Conservation (phyloP, 2,888 invertebrate species). For the Hydrotaea diabolus region DNA sequence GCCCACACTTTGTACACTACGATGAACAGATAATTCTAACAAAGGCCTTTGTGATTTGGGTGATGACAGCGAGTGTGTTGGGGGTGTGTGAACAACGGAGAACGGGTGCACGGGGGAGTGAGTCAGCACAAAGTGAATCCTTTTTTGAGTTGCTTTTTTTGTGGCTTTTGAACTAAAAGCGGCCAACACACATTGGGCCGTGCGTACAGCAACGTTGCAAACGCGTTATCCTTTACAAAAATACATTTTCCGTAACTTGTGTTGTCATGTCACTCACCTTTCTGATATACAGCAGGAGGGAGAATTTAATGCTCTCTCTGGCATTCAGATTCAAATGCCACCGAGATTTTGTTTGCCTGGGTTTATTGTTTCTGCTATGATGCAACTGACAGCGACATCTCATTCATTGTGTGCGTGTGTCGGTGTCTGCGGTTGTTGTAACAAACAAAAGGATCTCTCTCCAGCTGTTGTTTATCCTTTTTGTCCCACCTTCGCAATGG, state of each 20-base stretch:
- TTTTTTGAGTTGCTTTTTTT: background rate
- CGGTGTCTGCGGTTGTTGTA: background rate
- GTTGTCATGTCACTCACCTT: too few relatives aligned
- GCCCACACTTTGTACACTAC: background rate
- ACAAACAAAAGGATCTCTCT: conserved; percentile 3
- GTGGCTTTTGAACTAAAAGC: too few relatives aligned
- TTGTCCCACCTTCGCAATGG: too few relatives aligned
- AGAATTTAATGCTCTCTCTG: too few relatives aligned
- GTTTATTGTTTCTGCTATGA: background rate
- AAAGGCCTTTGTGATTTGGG: background rate
- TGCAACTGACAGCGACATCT: background rate
- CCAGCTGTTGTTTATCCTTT: background rate
- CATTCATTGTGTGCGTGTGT: background rate
- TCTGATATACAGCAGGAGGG: too few relatives aligned
- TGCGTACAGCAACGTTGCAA: too few relatives aligned
- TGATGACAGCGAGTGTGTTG: background rate
- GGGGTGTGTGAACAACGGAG: background rate
- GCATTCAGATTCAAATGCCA: too few relatives aligned
- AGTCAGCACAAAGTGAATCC: background rate
- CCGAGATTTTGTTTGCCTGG: too few relatives aligned
- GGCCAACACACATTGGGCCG: background rate
- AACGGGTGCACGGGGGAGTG: too few relatives aligned
- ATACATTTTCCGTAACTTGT: background rate
- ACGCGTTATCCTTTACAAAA: conserved; percentile 5
- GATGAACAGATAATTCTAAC: background rate